Evolutionary conservation across 2,888 invertebrate genomes (phyloP).

Genomic region (Pseudococcus jackbeardsleyi): DNA sequence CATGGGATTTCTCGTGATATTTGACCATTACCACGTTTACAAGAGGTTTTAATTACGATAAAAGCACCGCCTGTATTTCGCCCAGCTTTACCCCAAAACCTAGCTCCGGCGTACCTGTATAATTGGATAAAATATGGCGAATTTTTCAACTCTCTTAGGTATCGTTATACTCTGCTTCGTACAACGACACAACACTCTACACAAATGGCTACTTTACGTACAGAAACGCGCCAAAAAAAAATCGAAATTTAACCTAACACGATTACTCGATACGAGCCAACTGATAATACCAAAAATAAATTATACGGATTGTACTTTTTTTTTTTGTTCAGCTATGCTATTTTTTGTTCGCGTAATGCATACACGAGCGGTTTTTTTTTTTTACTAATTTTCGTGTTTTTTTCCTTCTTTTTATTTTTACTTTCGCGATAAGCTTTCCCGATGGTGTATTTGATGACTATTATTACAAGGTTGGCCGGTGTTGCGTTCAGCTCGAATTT

Average conservation of each 20-base stretch:
- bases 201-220: not conserved
- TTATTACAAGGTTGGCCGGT: conserved; percentile 41
- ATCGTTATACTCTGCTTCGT: not conserved
- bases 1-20: conserved; percentile 16
- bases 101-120: not conserved
- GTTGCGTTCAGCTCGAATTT: conserved; percentile 49
- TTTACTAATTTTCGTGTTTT: not conserved
- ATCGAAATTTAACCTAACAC: conserved; percentile 35
- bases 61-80: not conserved
- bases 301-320: conserved; percentile 1
- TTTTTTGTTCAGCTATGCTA: not conserved
- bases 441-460: conserved; percentile 34
- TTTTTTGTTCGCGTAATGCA: not conserved
- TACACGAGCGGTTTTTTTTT: not conserved
- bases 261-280: conserved; percentile 28
- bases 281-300: conserved; percentile 10
- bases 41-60: conserved; percentile 31
- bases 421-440: conserved; percentile 42
- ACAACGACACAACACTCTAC: not conserved
- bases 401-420: conserved; percentile 5
- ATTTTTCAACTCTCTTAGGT: conserved; percentile 14
- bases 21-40: not conserved
- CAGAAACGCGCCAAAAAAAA: not conserved
- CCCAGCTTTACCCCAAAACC: not conserved
- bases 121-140: conserved; percentile 8